A percentile compares a stretch with the other conserved stretches of the same genome.
Conservation (phyloP, 2,888 invertebrate species). For the Diaperis boleti region DNA sequence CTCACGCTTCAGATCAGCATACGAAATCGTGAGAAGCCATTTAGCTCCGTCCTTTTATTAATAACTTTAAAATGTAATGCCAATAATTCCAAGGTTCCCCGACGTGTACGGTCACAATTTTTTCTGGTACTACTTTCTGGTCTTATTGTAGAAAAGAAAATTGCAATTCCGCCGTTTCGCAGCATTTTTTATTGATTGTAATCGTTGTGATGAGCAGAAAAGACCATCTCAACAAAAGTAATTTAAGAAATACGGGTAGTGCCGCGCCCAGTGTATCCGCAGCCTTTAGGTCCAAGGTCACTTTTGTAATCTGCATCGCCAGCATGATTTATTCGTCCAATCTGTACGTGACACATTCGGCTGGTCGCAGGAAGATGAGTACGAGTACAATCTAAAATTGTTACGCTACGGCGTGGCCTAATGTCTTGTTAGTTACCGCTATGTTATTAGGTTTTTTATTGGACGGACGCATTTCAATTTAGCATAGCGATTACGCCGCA, state of each 20-base stretch:
- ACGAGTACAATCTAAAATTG: constrained; percentile 46
- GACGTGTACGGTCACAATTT: constrained; percentile 13
- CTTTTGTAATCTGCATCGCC: constrained; percentile 32
- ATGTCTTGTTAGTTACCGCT: constrained; percentile 51
- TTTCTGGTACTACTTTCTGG: too few relatives aligned
- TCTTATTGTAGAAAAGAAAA: too few relatives aligned
- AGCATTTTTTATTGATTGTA: too few relatives aligned
- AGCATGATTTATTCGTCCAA: constrained; percentile 30
- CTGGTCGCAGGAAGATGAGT: constrained; percentile 26
- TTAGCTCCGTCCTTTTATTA: constrained; percentile 37
- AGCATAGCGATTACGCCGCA: constrained; percentile 48
- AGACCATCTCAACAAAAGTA: too few relatives aligned
- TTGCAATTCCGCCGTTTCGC: too few relatives aligned
- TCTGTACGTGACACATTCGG: constrained; percentile 37
- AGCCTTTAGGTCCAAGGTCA: constrained; percentile 8
- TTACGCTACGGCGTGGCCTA: constrained; percentile 45
- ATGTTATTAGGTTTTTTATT: constrained; percentile 51
- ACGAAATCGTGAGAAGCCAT: constrained; percentile 33
- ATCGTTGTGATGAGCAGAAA: too few relatives aligned
- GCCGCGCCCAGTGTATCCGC: too few relatives aligned
- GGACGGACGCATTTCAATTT: constrained; percentile 50
- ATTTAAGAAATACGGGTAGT: too few relatives aligned
- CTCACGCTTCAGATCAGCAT: constrained; percentile 29
- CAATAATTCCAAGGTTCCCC: constrained; percentile 9
- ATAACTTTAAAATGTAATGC: constrained; percentile 31